Evolutionary conservation across 2,113 vertebrate genomes (phyloP), one percentile per base, ranked within the genome.

Genomic region (Junco hyemalis): DNA sequence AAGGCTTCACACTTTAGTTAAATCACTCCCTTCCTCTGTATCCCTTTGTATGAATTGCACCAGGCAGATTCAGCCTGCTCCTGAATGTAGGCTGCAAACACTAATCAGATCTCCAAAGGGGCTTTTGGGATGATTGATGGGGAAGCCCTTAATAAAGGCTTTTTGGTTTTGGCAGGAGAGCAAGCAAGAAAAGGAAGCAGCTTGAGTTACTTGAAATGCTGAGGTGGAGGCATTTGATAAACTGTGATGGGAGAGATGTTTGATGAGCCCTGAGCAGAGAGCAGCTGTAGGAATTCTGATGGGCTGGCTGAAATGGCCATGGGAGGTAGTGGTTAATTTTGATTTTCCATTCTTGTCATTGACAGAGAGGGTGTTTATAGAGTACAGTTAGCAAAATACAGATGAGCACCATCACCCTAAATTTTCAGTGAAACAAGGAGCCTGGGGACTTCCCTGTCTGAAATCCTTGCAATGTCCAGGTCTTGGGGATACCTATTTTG

Each of bases 171-270:
- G 81, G 91, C 95, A 92, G 94, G 80, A 86, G 72, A 95, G 72
- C 56, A 92, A 57, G 80, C 64, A 92, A 81, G 92, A 82, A 92
- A 94, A 95, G 89, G 76, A 96, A 93, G 95, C 91, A 93, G 91
- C 89, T 92, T 92, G 87, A 96, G 79, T 94, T 94, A 80, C 76
- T 95, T 95, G 95, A 94, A 95, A 92, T 92, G 91, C 76, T 93
- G 93, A 92, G 95, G 87, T 90, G 87, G 86, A 92, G 86, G 92
- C 80, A 35, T 95, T 90, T 95, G 81, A 96, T 88, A 93, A 96
- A 69, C 84, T 63, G 68, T 93, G 81, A 96, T 90, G 68, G 48
- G 79, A 95, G 61, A 90, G 61, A 79, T 84, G 84, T 92, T 96
- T 96, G 92, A 93, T 88, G 53, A 94, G 81, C 59, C 86, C 72